Base-by-base conservation (phyloP, 1,140 invertebrate species). In the Camponotus vicinus region DNA sequence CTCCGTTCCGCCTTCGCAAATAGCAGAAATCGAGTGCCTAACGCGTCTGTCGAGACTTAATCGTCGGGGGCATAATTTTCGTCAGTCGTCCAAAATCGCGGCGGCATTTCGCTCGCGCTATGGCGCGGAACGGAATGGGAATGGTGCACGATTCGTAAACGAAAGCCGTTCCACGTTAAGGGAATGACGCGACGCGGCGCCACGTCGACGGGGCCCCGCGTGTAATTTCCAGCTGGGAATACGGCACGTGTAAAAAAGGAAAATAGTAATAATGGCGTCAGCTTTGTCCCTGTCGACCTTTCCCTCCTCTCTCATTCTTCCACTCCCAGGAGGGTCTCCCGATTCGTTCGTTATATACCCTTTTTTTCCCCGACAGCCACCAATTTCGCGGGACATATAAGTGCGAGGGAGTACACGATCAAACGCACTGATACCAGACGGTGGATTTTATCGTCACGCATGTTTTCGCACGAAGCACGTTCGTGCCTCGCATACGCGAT, bases 401-500 rank as follows among this genome's bases (percentile, higher is more conserved):
- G 88, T 80, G 85, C 34, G 71, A 61, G 78, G 3, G 55, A 55
- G 37, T n/a, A 52, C 83, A 18, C 85, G 87, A 90, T 91, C 76
- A 57, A 79, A 66, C 75, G 52, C 66, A 64, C 55, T 75, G 90
- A 92, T 91, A 92, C 11, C 27, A 42, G n/a, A 34, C 32, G 57
- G 59, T 92, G 27, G 76, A 89, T 67, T 91, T 90, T 91, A 90
- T 92, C 92, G 91, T 90, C 92, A 91, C 85, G 88, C 89, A 73
- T 71, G 70, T 42, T 75, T 71, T 55, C 37, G 34, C 66, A 27
- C 49, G 49, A 76, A 78, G 82, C 73, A 90, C 66, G 89, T 91
- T 89, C 87, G 91, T 91, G 79, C 88, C 92, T 92, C 92, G 88
- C 78, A 66, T 89, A 91, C 92, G 61, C 87, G 86, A 88, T 92